Conservation (phyloP, 2,797 vertebrate genomes). For the Eleutherodactylus coqui region DNA sequence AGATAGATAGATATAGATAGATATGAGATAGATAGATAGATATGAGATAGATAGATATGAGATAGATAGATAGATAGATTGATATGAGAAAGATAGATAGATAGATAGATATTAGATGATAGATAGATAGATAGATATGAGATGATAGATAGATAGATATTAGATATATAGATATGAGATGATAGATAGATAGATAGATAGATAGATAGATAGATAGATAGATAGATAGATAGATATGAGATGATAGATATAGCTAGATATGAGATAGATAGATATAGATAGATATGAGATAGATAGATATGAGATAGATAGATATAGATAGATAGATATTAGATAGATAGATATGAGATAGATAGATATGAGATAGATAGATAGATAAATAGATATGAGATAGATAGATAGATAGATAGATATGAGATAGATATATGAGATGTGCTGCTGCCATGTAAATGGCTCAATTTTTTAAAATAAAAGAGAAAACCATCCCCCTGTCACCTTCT, state of each 20-base stretch:
- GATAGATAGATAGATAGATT: neutral
- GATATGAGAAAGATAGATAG: neutral
- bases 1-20: neutral
- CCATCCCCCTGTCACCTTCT: too few species aligned
- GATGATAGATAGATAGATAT: neutral
- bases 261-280: neutral
- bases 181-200: neutral
- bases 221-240: neutral
- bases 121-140: conserved; percentile 8
- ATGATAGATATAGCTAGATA: neutral
- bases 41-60: neutral
- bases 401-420: too few species aligned
- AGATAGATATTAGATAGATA: neutral
- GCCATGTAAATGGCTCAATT: too few species aligned
- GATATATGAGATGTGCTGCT: too few species aligned
- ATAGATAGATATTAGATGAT: neutral
- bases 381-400: neutral
- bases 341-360: neutral
- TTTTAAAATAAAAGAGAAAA: too few species aligned
- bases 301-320: neutral
- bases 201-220: neutral
- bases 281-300: neutral
- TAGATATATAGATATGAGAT: neutral
- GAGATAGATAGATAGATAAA: neutral
- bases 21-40: neutral